Percentiles rank a stretch among this genome's conserved stretches.
phyloP scores from a whole-genome alignment of 1,140 invertebrate genomes.

The Drosophila micromelanica region DNA sequence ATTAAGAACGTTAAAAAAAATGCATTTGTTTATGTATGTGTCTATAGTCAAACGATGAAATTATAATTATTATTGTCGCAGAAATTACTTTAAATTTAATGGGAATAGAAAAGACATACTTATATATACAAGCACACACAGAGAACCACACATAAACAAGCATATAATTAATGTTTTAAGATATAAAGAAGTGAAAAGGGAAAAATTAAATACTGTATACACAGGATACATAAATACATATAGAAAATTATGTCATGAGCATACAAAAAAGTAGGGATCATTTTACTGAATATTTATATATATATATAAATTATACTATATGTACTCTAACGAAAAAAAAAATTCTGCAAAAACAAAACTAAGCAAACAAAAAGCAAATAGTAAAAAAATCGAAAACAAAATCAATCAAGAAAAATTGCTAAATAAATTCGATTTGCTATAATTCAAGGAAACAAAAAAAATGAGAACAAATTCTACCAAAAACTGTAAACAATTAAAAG shows the following conservation, averaged over 20 bases:
- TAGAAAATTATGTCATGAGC: slow-evolving; percentile 79
- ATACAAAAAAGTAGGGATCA: slow-evolving; percentile 84
- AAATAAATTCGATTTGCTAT: slow-evolving; percentile 76
- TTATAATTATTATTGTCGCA: slow-evolving; percentile 76
- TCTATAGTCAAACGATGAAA: slow-evolving; percentile 61
- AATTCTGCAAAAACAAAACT: slow-evolving; percentile 58
- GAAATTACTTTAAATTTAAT: slow-evolving; percentile 81
- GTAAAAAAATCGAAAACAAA: slow-evolving; percentile 47
- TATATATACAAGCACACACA: slow-evolving; percentile 17
- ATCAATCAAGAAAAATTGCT: slow-evolving; percentile 49
- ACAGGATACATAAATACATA: slow-evolving; percentile 71
- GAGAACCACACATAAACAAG: slow-evolving; percentile 21
- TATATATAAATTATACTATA: slow-evolving; percentile 56
- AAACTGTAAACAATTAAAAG: slow-evolving; percentile 52
- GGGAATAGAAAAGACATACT: slow-evolving; percentile 40
- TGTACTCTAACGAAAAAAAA: slow-evolving; percentile 61
- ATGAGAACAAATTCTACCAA: slow-evolving; percentile 24
- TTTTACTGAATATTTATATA: slow-evolving; percentile 75
- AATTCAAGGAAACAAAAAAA: slow-evolving; percentile 56
- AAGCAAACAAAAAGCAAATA: slow-evolving; percentile 29
- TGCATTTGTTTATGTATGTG: slow-evolving; percentile 74
- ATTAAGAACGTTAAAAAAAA: slow-evolving; percentile 52
- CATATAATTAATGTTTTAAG: slow-evolving; percentile 18
- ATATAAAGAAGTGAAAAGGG: slow-evolving; percentile 6
- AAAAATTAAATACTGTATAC: slow-evolving; percentile 56